Evolutionary conservation across 2,797 vertebrate species (phyloP).

Genomic region (Periparus ater): DNA sequence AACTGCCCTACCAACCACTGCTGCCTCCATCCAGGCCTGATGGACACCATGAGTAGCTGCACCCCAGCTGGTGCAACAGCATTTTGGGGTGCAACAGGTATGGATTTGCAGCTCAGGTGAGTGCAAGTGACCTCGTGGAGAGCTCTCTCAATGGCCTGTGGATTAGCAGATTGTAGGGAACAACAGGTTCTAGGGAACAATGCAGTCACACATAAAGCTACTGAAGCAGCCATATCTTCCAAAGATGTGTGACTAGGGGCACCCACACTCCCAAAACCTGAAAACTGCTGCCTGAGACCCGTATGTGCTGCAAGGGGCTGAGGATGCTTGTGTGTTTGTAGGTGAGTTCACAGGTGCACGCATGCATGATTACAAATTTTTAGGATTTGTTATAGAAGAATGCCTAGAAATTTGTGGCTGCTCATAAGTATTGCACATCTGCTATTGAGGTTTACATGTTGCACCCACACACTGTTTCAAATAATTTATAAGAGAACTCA

Average conservation of each 20-base stretch:
- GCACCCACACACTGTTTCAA: not conserved
- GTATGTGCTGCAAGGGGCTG: not conserved
- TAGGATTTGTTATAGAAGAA: not conserved
- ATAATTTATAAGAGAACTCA: not conserved
- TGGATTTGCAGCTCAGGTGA: not conserved
- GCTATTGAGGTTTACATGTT: not conserved
- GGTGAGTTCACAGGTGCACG: not conserved
- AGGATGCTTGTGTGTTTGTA: not conserved
- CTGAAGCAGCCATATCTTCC: not conserved
- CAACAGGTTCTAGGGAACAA: not conserved
- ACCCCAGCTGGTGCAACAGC: not conserved
- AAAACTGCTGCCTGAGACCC: not conserved
- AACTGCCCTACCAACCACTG: not conserved
- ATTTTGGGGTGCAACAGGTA: not conserved
- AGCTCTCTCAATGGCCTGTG: not conserved
- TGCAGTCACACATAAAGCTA: not conserved
- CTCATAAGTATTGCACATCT: not conserved
- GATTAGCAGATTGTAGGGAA: not conserved
- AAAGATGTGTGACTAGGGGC: accelerated
- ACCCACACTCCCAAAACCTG: not conserved
- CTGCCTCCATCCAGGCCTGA: not conserved
- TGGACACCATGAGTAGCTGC: accelerated
- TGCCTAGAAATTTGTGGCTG: not conserved
- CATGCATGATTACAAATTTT: not conserved
- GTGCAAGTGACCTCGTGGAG: not conserved